Evolutionary conservation across 2,113 vertebrate genomes (phyloP), one percentile per base, ranked within the genome.

Genomic region (Pelobates fuscus): DNA sequence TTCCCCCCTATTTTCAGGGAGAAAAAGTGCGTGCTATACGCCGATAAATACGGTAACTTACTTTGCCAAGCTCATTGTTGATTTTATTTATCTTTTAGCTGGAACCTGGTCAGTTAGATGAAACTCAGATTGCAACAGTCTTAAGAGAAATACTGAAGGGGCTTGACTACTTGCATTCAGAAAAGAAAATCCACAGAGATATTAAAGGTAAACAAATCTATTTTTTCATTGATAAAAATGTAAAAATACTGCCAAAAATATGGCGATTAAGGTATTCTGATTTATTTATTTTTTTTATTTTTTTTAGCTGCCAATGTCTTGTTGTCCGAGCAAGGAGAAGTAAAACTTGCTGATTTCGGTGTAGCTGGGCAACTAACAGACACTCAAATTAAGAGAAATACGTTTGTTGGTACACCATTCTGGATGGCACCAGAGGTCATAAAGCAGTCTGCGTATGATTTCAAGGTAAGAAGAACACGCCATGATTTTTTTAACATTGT

Each of bases 341-440:
- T 99, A 77, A 99, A 99, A 84, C 88, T 98, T 79, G 97, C 97
- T 2, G 97, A 98, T 81, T 99, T 99, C 6, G 97, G 96, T n/a
- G 97, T 99, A 79, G 96, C 97, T 0, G 97, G 97, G 4, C 97
- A 99, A 81, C 86, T 99, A 77, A 98, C 97, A 0, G 97, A 98
- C 79, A 98, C 96, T 0, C 97, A 98, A 87, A 98, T 98, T 82
- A 99, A 99, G 80, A 92, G 95, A 81, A 98, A 98, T 79, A 98
- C 97, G 0, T 99, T 99, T 78, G 97, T 99, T 57, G 97, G 97
- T 65, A 98, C 97, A 24, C 97, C 96, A 0, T 99, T 99, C 86
- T 99, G 97, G 97, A 99, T 99, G 97, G 97, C 97, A 2, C 97
- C 97, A 2, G 97, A 99, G 83, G 97, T 98, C 85, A 99, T 99